Base-by-base conservation (phyloP, 2,888 invertebrate species). In the Cordilura impudica region DNA sequence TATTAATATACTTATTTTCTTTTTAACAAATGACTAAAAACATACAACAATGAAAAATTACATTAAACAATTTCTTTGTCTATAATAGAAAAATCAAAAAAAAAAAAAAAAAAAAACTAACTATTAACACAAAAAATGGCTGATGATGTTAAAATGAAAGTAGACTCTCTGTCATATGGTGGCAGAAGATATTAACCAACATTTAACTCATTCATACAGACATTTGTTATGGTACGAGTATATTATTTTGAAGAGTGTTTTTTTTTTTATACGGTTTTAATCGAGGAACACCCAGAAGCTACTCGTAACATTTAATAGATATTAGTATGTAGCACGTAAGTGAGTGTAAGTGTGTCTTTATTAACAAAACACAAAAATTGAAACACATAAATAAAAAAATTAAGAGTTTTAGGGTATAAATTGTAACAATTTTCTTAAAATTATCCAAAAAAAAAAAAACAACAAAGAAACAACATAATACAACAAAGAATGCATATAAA, bases 11-110 rank as follows among this genome's bases (percentile, higher is more conserved):
- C n/a, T 35, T 39, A 7, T 39, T 51, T 35, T 61, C 43, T 79
- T 58, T 70, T 65, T 75, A 81, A 81, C n/a, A 58, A 73, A 73
- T 79, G 76, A 73, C 69, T 61, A 49, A 66, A 72, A 77, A 69
- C 76, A 69, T 53, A 76, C 74, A 79, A 83, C 83, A 86, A 84
- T 84, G 85, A 84, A 83, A 43, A 45, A 47, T 21, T 16, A 53
- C 18, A 70, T 53, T 53, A 53, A 61, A 39, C 23, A 49, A 53
- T 5, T 16, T n/a, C n/a, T n/a, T n/a, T n/a, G n/a, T n/a, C n/a
- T n/a, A n/a, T n/a, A n/a, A n/a, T n/a, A n/a, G n/a, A n/a, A n/a
- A n/a, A n/a, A n/a, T n/a, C n/a, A n/a, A n/a, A n/a, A n/a, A n/a
- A n/a, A n/a, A n/a, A 54, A 26, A n/a, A 29, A 47, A 63, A 63